Conservation (phyloP, 2,888 invertebrate species). For the Spodoptera littoralis region DNA sequence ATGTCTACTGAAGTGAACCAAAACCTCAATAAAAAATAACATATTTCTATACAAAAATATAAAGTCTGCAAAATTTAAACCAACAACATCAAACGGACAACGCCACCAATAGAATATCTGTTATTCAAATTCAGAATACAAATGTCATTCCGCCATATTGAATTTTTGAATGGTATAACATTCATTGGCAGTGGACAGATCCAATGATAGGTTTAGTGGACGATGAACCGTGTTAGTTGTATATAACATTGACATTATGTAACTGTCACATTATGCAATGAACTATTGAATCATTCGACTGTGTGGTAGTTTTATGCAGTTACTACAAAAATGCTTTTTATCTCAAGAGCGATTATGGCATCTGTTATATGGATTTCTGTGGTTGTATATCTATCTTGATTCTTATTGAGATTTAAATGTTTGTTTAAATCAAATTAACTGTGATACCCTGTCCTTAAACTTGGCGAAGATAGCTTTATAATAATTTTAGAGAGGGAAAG, state of each 20-base stretch:
- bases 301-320: background rate
- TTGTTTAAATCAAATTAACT: too few species aligned
- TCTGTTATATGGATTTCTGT: too few species aligned
- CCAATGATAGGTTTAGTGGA: conserved; percentile 14
- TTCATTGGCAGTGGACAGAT: conserved; percentile 36
- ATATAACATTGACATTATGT: conserved; percentile 8
- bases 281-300: conserved; percentile 6
- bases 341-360: too few species aligned
- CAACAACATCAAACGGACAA: conserved; percentile 20
- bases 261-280: conserved; percentile 11
- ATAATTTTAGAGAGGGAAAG: too few species aligned
- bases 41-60: background rate
- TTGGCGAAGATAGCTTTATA: too few species aligned
- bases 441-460: too few species aligned
- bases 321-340: too few species aligned
- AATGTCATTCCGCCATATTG: conserved; percentile 37
- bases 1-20: too few species aligned
- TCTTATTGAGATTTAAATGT: too few species aligned
- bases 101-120: conserved; percentile 16
- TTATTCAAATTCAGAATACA: conserved; percentile 30
- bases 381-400: too few species aligned
- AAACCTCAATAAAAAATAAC: too few species aligned
- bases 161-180: conserved; percentile 25
- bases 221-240: conserved; percentile 8
- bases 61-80: background rate